Evolutionary conservation across 2,113 vertebrate genomes (phyloP).

Genomic region (Antennarius striatus): DNA sequence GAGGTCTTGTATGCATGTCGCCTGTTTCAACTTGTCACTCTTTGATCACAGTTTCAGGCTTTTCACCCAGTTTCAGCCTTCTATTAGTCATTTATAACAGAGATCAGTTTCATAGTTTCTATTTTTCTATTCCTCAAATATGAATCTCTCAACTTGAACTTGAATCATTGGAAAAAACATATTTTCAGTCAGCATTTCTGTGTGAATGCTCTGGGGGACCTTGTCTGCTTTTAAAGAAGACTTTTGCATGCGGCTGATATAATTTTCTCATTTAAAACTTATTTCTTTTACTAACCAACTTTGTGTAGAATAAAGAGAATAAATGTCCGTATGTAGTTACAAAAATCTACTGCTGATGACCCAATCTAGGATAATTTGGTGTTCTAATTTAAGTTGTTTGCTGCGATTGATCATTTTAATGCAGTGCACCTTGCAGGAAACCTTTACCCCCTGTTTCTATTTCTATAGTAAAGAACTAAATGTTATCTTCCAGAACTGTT

Average conservation of each 20-base stretch:
- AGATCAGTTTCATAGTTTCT: too few species aligned
- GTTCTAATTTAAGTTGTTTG: neutral
- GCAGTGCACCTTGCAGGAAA: neutral
- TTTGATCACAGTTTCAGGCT: neutral
- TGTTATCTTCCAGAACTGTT: too few species aligned
- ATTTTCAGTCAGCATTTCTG: neutral
- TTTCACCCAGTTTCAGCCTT: neutral
- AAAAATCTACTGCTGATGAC: neutral
- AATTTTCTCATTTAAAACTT: neutral
- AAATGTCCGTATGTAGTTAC: neutral
- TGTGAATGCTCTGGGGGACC: too few species aligned
- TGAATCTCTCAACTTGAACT: too few species aligned
- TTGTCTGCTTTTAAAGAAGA: neutral
- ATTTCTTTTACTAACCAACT: neutral
- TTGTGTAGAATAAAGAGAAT: neutral
- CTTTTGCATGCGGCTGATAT: neutral
- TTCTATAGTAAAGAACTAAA: neutral
- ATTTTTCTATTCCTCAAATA: too few species aligned
- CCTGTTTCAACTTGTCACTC: constrained; percentile 38
- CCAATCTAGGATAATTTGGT: neutral
- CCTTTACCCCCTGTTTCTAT: neutral
- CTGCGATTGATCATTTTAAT: neutral
- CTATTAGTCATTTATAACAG: too few species aligned
- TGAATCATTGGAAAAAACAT: too few species aligned
- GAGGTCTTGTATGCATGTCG: neutral